Conservation (phyloP, 2,797 vertebrate species). For the Alca torda region DNA sequence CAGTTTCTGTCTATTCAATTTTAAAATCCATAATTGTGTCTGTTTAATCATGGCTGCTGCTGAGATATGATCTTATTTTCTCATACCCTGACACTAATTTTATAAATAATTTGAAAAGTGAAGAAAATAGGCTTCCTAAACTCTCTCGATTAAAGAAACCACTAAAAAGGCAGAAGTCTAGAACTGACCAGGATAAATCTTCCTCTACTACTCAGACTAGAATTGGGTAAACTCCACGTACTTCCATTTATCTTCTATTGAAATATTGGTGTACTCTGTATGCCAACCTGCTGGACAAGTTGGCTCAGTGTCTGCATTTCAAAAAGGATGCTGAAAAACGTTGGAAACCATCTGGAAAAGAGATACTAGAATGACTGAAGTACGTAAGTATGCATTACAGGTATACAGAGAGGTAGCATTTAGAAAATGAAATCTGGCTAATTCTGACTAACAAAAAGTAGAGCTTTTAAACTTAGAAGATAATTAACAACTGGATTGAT, state of each 20-base stretch:
- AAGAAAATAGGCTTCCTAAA: background rate
- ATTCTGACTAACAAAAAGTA: background rate
- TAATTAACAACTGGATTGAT: background rate
- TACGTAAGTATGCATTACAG: background rate
- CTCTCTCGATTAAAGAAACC: background rate
- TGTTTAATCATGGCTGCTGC: background rate
- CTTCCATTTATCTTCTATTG: background rate
- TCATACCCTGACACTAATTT: background rate
- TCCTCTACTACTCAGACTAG: background rate
- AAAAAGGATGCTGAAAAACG: background rate
- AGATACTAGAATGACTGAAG: background rate
- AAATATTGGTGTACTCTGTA: background rate
- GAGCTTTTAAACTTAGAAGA: background rate
- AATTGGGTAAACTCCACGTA: background rate
- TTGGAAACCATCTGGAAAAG: background rate
- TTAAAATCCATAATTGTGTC: background rate
- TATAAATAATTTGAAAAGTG: background rate
- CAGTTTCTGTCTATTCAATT: background rate
- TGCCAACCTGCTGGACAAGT: background rate
- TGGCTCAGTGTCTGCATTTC: background rate
- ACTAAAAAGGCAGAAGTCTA: background rate
- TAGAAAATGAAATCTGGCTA: background rate
- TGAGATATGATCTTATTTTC: background rate
- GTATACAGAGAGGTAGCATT: background rate
- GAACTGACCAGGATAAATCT: background rate